A percentile compares a stretch with the other conserved stretches of the same genome.
These are phyloP conservation scores for Phaetusa simplex DNA, from an alignment of 2,113 vertebrate genomes.

Conservation along the genomic window DNA sequence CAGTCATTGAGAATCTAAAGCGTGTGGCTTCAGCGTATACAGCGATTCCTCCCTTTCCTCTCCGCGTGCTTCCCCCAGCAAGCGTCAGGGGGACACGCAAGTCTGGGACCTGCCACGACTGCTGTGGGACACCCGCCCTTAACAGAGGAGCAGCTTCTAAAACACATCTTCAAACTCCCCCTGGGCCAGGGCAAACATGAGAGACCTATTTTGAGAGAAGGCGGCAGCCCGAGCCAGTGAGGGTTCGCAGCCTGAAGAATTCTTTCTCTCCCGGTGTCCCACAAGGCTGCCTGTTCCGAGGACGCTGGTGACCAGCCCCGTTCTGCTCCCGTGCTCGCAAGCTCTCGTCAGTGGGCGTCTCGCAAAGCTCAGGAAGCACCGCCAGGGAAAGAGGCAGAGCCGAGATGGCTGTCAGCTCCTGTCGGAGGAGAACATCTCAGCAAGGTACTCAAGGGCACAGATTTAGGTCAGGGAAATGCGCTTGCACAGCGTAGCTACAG, in stretches of 20 bases:
- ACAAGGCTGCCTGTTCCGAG: not conserved
- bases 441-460: conserved; percentile 1
- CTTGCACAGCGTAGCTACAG: not conserved
- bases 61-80: not conserved
- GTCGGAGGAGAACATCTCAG: not conserved
- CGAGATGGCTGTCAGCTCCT: not conserved
- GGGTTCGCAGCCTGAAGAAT: not conserved
- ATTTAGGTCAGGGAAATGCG: not conserved
- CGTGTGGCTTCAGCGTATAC: fast-evolving
- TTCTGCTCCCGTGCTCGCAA: not conserved
- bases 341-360: not conserved
- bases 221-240: not conserved
- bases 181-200: not conserved
- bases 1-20: not conserved
- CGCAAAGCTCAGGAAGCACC: not conserved
- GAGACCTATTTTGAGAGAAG: fast-evolving
- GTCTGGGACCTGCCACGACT: not conserved
- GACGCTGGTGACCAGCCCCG: not conserved
- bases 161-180: not conserved
- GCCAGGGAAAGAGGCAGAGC: not conserved
- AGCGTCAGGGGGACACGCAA: fast-evolving
- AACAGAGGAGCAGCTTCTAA: not conserved
- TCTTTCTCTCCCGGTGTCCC: not conserved
- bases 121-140: not conserved
- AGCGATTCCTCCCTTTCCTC: not conserved